Evolutionary conservation across 2,797 vertebrate species (phyloP), one percentile per base, ranked within the genome.

Genomic region (Schizopygopsis pylzovi): DNA sequence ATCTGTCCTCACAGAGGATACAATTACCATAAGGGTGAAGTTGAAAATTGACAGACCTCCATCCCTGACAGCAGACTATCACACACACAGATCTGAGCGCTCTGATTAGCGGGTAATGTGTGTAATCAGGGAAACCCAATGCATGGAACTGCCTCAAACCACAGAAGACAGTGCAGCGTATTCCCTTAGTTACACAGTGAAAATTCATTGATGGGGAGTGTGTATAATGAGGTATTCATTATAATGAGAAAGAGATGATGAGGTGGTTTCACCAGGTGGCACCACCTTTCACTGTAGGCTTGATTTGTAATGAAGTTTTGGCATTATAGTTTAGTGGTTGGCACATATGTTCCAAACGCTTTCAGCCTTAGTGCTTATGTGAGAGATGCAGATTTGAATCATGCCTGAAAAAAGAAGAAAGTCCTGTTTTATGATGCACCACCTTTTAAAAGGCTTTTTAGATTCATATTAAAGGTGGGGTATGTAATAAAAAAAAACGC

Each of bases 41-140:
- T 65, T 86, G 84, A 85, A n/a, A 12, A 20, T 76, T 88, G 88
- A 92, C 89, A 88, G 88, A 87, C 70, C 67, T 67, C 25, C 4
- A 77, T 54, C 56, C 82, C 59, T 70, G 54, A 18, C 39, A 56
- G 65, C 56, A 28, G 52, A 39, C 28, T 83, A 84, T 86, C 84
- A 82, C 45, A 79, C 47, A 20, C 33, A 3, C 63, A 47, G 45
- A 61, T 81, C 72, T 63, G 13, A 71, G 20, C 6, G 71, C 72
- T 65, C 39, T 70, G n/a, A 80, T 79, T 63, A 86, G 61, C 49
- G 47, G 87, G 52, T 83, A 81, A 73, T 59, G 84, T 9, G 1
- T 85, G 73, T 86, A 84, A 88, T 90, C 68, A 77, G 78, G 61
- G 20, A 84, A 81, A 81, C 33, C 65, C 10, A 54, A 61, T 71